Conservation (phyloP, 2,888 invertebrate species). For the Sarcophaga carnaria region DNA sequence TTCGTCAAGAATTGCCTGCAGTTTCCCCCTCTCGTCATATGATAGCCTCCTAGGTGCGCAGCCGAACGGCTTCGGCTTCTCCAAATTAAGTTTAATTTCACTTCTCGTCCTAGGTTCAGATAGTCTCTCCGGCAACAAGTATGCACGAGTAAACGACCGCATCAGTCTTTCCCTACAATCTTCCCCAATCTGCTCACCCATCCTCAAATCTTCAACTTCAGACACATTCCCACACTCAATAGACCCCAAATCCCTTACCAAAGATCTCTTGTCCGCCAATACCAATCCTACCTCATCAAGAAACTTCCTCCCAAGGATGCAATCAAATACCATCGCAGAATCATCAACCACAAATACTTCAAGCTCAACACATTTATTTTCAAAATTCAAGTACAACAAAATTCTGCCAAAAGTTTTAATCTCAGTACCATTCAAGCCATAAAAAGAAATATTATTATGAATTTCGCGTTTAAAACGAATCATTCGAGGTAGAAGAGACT, state of each 20-base stretch:
- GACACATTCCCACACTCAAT: constrained; percentile 1
- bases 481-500: neutral
- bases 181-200: neutral
- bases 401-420: too few species aligned
- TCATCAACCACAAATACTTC: constrained; percentile 35
- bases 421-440: too few species aligned
- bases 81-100: constrained; percentile 43
- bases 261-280: neutral
- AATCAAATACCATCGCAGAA: constrained; percentile 31
- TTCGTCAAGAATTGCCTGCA: constrained; percentile 36
- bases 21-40: constrained; percentile 33
- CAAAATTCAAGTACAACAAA: too few species aligned
- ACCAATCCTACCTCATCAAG: neutral
- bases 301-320: constrained; percentile 46
- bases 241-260: neutral
- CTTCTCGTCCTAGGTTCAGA: neutral
- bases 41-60: constrained; percentile 44
- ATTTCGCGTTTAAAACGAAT: too few species aligned
- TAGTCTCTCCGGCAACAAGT: constrained; percentile 25
- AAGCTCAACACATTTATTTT: constrained; percentile 7
- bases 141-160: constrained; percentile 13
- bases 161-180: neutral
- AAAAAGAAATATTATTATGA: too few species aligned
- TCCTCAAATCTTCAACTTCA: constrained; percentile 8
- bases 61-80: constrained; percentile 25